Evolutionary conservation across 1,140 invertebrate species (phyloP).

Genomic region (Bombus consobrinus): DNA sequence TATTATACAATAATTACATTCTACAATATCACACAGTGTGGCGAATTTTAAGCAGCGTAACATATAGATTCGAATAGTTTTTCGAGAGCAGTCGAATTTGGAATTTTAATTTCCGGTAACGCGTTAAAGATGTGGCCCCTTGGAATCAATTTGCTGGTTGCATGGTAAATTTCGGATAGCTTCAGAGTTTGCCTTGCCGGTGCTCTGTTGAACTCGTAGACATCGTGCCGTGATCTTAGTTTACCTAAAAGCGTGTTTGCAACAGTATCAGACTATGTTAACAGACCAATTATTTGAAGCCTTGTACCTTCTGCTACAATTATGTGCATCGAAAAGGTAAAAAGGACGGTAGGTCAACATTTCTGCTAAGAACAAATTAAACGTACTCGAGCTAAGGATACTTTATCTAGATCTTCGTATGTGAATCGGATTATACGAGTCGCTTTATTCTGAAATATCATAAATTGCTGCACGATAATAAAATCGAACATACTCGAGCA

Average conservation of each 20-base stretch:
- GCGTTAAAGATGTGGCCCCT: too few relatives aligned
- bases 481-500: too few relatives aligned
- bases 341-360: background rate
- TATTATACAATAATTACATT: too few relatives aligned
- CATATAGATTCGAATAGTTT: background rate
- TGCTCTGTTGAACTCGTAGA: background rate
- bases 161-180: background rate
- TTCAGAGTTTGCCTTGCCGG: background rate
- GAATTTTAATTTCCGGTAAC: background rate
- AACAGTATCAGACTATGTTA: background rate
- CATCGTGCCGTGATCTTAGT: background rate
- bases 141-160: too few relatives aligned
- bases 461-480: too few relatives aligned
- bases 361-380: background rate
- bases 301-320: background rate
- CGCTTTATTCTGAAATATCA: too few relatives aligned
- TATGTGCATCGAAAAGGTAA: too few relatives aligned
- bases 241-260: background rate
- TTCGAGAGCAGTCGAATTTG: background rate
- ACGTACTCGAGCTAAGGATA: background rate
- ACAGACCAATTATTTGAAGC: background rate
- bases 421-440: too few relatives aligned
- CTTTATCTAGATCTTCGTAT: background rate
- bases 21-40: too few relatives aligned
- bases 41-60: background rate